Conservation (phyloP, 37 sponge, comb jelly and placozoan genomes). For the Beroe forskalii region DNA sequence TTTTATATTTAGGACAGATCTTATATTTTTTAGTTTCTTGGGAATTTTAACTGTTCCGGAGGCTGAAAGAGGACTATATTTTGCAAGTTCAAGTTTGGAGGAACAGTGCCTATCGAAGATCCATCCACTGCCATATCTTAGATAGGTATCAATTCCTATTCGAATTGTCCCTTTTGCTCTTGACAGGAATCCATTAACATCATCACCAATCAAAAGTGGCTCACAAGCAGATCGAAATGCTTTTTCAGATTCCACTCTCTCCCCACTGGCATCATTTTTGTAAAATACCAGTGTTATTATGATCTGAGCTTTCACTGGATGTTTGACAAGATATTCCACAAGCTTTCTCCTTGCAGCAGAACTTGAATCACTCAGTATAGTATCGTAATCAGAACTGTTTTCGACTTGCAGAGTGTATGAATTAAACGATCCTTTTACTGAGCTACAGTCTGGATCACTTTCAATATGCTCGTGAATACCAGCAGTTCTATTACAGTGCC, state of each 20-base stretch:
- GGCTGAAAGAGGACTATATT: not conserved
- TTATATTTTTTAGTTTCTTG: not conserved
- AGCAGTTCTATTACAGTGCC: not conserved
- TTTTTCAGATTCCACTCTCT: not conserved
- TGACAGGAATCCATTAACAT: not conserved
- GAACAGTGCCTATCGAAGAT: not conserved
- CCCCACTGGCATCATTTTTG: not conserved
- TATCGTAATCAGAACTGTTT: not conserved
- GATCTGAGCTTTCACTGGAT: not conserved
- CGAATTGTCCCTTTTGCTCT: not conserved
- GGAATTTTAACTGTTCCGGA: not conserved
- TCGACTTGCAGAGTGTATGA: not conserved
- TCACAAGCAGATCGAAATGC: not conserved
- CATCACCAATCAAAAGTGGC: not conserved
- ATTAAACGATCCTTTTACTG: not conserved
- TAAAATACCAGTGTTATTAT: not conserved
- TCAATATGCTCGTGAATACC: not conserved
- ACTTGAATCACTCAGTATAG: not conserved
- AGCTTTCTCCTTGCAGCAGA: not conserved
- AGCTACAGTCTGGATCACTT: not conserved
- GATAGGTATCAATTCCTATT: not conserved
- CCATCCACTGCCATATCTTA: conserved; percentile 3
- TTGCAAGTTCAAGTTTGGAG: not conserved
- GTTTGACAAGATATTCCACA: not conserved
- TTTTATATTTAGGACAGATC: not conserved